Evolutionary conservation across 35 echinoderm and acorn worm genomes (phyloP), one percentile per base, ranked within the genome.

Genomic region (Heliocidaris tuberculata): DNA sequence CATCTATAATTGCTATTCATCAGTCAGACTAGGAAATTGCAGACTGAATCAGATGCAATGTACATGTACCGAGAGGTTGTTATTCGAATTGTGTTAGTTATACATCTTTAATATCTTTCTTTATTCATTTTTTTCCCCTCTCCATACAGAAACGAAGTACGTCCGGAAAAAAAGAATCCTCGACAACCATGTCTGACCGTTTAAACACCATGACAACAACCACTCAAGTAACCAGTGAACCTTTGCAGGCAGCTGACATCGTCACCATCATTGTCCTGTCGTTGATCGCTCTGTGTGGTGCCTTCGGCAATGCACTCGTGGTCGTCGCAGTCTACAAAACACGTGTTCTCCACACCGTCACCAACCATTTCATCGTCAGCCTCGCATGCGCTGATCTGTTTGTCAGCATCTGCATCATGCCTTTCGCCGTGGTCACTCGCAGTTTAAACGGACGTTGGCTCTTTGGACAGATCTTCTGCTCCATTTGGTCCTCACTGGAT

Each of bases 401-500:
- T 12, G 95, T 97, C n/a, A 96, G 94, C 31, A 47, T 94, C 7
- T 94, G 95, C 2, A 94, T 96, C 27, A 59, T 96, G 92, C 96
- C 96, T 9, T 97, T 97, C 86, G 86, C 96, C 5, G 95, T 95
- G 16, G 95, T 88, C 31, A 93, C 94, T 56, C 86, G 94, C 47
- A 47, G 96, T 24, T 60, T 94, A 9, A 94, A 65, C 21, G 94
- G 94, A 17, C 50, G 93, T 49, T 97, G 97, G 97, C 70, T 97
- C 48, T 95, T 97, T 30, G 97, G 97, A 30, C 78, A 94, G 31
- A 59, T 87, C 10, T 96, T 94, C 54, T 97, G 97, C 49, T 94
- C 94, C 13, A 92, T 97, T n/a, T 97, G 95, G 94, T 92, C 94
- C 27, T 96, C 95, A 8, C 96, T 97, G 49, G 97, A 97, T 61